These are phyloP conservation scores for Gymnopithys bicolor DNA, from an alignment of 2,797 vertebrate species.

Conservation along the genomic window DNA sequence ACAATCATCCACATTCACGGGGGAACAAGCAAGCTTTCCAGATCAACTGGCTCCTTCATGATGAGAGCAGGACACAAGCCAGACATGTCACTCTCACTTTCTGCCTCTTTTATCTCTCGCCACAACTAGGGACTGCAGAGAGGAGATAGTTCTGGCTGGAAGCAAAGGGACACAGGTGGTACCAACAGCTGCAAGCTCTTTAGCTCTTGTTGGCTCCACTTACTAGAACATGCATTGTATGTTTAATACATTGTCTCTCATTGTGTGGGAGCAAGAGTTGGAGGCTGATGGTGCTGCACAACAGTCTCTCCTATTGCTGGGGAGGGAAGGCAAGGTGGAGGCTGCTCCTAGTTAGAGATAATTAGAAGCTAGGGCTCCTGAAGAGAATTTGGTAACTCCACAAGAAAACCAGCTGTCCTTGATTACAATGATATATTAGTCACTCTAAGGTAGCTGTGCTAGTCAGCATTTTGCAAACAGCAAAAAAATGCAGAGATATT, in stretches of 20 bases:
- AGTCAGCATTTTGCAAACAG: slow-evolving; percentile 22
- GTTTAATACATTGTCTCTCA: slow-evolving; percentile 46
- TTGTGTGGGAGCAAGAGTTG: neutral
- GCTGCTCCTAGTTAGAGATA: slow-evolving; percentile 57
- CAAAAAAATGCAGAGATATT: neutral
- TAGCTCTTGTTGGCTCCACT: slow-evolving; percentile 49
- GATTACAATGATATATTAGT: slow-evolving; percentile 52
- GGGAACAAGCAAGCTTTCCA: neutral
- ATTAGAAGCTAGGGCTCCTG: slow-evolving; percentile 57
- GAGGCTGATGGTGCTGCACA: neutral
- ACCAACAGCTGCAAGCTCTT: slow-evolving; percentile 72
- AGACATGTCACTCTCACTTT: slow-evolving; percentile 60
- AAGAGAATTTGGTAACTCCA: slow-evolving; percentile 59
- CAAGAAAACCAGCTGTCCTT: slow-evolving; percentile 61
- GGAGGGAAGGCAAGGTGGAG: slow-evolving; percentile 46
- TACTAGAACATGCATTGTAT: slow-evolving; percentile 49
- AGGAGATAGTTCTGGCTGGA: slow-evolving; percentile 70
- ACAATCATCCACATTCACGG: neutral
- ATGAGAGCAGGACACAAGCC: neutral
- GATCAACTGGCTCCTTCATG: slow-evolving; percentile 28
- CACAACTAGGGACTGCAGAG: slow-evolving; percentile 64
- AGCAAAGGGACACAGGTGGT: slow-evolving; percentile 70
- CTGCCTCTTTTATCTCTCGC: slow-evolving; percentile 63
- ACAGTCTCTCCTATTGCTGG: neutral
- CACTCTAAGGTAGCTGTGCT: neutral